phyloP scores from a whole-genome alignment of 2,888 invertebrate genomes.

The Lomographa bimaculata region DNA sequence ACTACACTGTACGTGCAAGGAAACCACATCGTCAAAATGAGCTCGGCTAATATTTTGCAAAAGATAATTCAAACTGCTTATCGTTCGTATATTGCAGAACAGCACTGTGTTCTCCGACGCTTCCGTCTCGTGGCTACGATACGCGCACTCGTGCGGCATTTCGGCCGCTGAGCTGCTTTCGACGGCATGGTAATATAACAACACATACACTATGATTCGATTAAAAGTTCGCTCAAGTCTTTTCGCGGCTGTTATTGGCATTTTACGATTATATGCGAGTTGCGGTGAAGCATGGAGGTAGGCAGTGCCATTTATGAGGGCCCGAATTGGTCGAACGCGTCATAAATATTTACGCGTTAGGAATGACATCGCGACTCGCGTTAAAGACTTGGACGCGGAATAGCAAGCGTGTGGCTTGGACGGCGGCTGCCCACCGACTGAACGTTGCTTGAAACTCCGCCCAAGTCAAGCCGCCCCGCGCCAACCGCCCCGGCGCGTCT shows the following conservation, averaged over 20 bases:
- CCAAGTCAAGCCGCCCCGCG: constrained; percentile 67
- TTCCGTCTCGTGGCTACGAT: constrained; percentile 84
- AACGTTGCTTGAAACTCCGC: constrained; percentile 69
- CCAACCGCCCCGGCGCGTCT: constrained; percentile 68
- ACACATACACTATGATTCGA: constrained; percentile 78
- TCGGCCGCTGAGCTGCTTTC: constrained; percentile 69
- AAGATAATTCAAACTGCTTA: constrained; percentile 87
- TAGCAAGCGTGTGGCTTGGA: constrained; percentile 57
- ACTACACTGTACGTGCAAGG: constrained; percentile 88
- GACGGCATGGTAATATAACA: constrained; percentile 74
- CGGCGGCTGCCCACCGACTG: constrained; percentile 81
- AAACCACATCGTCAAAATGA: constrained; percentile 86
- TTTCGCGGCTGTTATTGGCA: constrained; percentile 76
- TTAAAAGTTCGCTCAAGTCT: constrained; percentile 79
- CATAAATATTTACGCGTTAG: constrained; percentile 76
- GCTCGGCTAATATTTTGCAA: constrained; percentile 87
- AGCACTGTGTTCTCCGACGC: constrained; percentile 83
- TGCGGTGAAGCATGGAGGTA: constrained; percentile 63
- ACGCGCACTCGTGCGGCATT: constrained; percentile 88
- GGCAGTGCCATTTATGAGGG: constrained; percentile 75
- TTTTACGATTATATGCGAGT: constrained; percentile 69
- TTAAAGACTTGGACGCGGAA: constrained; percentile 54
- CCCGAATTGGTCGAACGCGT: constrained; percentile 68
- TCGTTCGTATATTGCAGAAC: constrained; percentile 88
- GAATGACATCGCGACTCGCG: constrained; percentile 74